Percentiles rank a stretch among this genome's conserved stretches.
phyloP scores from a whole-genome alignment of 2,888 invertebrate species.

The Microctonus hyperodae region DNA sequence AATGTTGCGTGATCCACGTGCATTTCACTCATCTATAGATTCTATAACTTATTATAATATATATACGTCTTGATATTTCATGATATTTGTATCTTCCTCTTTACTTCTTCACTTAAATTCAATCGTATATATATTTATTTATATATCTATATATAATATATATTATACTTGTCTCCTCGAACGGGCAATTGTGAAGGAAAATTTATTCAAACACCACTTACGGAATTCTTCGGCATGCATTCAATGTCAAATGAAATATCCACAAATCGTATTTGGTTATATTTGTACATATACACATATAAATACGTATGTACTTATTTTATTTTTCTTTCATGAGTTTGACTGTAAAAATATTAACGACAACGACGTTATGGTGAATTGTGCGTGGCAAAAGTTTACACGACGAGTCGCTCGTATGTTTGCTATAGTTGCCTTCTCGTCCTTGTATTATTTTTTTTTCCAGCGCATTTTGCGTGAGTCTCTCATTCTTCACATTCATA shows the following conservation, averaged over 20 bases:
- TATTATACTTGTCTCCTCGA: background rate
- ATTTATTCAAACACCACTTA: background rate
- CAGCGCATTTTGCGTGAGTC: conserved; percentile 31
- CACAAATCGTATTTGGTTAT: background rate
- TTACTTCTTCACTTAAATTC: no score
- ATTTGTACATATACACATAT: background rate
- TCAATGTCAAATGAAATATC: background rate
- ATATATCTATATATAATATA: no score
- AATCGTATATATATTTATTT: no score
- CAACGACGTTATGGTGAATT: background rate
- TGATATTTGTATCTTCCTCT: no score
- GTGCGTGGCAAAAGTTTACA: conserved; percentile 28
- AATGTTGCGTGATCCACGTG: no score
- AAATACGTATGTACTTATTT: background rate
- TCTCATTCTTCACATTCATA: conserved; percentile 8
- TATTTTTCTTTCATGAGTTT: background rate
- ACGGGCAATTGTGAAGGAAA: background rate
- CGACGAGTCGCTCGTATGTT: conserved; percentile 27
- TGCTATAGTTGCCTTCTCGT: conserved; percentile 25
- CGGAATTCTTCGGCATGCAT: background rate
- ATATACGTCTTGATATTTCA: no score
- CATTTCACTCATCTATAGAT: no score
- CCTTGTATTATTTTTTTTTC: conserved; percentile 20
- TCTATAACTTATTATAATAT: no score
- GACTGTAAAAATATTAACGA: background rate